Percentiles rank a stretch among this genome's conserved stretches.
Conservation (phyloP, 2,888 invertebrate genomes). For the Lithophane socia region DNA sequence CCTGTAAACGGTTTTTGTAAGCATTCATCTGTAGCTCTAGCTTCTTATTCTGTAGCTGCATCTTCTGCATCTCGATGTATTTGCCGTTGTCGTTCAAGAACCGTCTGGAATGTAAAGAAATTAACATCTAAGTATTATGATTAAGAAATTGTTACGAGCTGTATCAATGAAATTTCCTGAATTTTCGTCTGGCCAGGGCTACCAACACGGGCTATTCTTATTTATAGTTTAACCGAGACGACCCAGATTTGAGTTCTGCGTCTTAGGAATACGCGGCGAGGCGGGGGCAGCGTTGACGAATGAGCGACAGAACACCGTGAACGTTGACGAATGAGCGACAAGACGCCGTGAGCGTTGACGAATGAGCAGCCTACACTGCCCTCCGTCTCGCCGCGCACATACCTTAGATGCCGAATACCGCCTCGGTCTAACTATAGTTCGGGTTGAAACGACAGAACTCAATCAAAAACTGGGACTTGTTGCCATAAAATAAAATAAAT, state of each 20-base stretch:
- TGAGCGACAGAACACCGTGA: too few species aligned
- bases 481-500: too few species aligned
- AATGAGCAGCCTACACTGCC: too few species aligned
- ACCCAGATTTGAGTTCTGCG: too few species aligned
- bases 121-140: not conserved
- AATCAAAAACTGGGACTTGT: not conserved
- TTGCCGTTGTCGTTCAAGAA: slow-evolving; percentile 98
- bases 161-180: not conserved
- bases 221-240: too few species aligned
- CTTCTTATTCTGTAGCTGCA: slow-evolving; percentile 96
- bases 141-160: not conserved
- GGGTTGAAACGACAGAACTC: not conserved
- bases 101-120: slow-evolving; percentile 90
- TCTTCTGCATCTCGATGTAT: slow-evolving; percentile 96
- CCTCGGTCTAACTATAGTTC: not conserved
- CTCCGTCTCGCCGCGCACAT: too few species aligned
- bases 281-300: too few species aligned
- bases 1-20: slow-evolving; percentile 95
- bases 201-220: not conserved
- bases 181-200: not conserved
- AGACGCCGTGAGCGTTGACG: too few species aligned
- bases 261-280: too few species aligned
- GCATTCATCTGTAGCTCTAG: slow-evolving; percentile 96
- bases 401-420: too few species aligned
- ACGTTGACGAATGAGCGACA: too few species aligned